Evolutionary conservation across 2,797 vertebrate species (phyloP).

Genomic region (Alca torda): DNA sequence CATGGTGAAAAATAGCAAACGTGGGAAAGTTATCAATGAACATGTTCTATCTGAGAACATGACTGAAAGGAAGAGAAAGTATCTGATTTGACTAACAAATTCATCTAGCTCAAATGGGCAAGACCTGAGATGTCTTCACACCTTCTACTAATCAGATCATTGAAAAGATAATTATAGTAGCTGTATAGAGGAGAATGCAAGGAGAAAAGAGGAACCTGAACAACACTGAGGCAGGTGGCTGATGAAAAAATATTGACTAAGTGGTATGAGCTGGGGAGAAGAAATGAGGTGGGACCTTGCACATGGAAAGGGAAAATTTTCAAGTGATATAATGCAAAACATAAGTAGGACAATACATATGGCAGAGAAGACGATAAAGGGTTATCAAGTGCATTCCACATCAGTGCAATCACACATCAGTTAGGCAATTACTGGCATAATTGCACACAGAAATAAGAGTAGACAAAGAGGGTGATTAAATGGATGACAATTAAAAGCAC

Average conservation of each 20-base stretch:
- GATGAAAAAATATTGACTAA: background rate
- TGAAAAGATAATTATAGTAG: background rate
- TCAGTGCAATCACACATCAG: background rate
- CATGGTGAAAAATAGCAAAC: background rate
- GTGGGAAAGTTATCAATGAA: background rate
- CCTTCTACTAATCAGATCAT: background rate
- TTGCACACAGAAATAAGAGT: background rate
- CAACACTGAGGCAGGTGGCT: background rate
- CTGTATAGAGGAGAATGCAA: background rate
- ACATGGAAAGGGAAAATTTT: background rate
- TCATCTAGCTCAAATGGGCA: background rate
- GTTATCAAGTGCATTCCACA: background rate
- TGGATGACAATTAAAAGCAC: background rate
- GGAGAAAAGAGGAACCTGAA: background rate
- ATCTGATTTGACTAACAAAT: background rate
- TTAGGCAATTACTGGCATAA: background rate
- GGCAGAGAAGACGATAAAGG: background rate
- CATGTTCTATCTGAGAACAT: background rate
- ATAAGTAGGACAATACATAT: background rate
- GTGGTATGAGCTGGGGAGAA: background rate
- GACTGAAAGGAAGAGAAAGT: background rate
- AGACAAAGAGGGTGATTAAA: background rate
- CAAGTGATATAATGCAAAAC: background rate
- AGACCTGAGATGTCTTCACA: background rate
- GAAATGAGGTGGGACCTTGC: background rate